Evolutionary conservation across 2,113 vertebrate species (phyloP).

Genomic region (Dicerorhinus sumatrensis): DNA sequence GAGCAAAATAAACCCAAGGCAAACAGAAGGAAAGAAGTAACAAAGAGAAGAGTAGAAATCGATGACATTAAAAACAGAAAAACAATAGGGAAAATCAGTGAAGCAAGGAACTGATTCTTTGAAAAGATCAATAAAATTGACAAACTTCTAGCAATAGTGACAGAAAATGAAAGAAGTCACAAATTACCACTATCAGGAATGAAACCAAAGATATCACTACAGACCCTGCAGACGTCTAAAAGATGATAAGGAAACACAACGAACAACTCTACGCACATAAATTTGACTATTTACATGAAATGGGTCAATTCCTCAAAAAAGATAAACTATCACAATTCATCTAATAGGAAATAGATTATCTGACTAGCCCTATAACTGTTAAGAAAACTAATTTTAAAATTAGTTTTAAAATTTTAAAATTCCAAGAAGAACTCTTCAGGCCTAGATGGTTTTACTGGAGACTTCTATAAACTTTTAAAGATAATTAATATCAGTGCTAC

Average conservation of each 20-base stretch:
- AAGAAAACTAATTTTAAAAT: slow-evolving; percentile 35
- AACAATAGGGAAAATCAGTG: neutral
- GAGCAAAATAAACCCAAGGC: neutral
- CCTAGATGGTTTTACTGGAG: neutral
- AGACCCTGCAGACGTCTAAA: neutral
- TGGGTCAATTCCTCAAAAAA: neutral
- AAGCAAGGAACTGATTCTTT: neutral
- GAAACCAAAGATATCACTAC: neutral
- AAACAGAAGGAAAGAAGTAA: neutral
- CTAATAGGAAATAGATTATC: neutral
- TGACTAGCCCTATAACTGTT: neutral
- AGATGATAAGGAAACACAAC: neutral
- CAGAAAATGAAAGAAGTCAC: neutral
- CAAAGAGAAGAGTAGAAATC: neutral
- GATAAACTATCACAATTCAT: neutral
- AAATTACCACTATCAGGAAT: neutral
- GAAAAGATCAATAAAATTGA: neutral
- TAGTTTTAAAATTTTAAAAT: slow-evolving; percentile 51
- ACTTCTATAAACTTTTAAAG: neutral
- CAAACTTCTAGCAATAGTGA: neutral
- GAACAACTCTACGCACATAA: neutral
- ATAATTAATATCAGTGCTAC: neutral
- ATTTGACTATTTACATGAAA: neutral
- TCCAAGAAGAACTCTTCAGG: neutral
- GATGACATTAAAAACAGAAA: neutral